Evolutionary conservation across 1,140 invertebrate genomes (phyloP).

Genomic region (Aricia agestis): DNA sequence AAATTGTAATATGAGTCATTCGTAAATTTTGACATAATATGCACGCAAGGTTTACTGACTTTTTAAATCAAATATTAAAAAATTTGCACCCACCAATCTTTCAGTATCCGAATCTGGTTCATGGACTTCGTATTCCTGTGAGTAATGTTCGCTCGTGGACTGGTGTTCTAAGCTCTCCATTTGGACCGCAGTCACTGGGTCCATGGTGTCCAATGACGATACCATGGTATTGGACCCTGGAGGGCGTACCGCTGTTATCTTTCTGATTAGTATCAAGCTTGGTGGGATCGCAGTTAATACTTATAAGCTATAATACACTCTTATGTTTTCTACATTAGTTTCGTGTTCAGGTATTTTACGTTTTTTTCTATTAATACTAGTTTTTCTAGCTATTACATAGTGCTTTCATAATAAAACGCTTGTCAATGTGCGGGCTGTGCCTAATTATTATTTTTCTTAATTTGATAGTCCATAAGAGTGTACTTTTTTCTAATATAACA

Average conservation of each 20-base stretch:
- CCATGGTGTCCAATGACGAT: conserved; percentile 82
- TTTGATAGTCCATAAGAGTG: background rate
- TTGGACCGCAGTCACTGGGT: conserved; percentile 72
- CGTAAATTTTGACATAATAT: too few species aligned
- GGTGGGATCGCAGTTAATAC: conserved; percentile 49
- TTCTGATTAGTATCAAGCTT: conserved; percentile 71
- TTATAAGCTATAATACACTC: conserved; percentile 15
- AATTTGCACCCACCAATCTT: conserved; percentile 47
- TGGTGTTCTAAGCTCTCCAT: conserved; percentile 69
- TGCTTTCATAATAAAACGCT: too few species aligned
- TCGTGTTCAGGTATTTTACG: too few species aligned
- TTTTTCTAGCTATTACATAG: too few species aligned
- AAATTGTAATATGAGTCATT: too few species aligned
- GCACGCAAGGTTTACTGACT: too few species aligned
- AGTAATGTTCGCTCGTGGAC: conserved; percentile 68
- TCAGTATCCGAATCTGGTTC: conserved; percentile 71
- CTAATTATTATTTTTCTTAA: background rate
- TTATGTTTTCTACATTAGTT: background rate
- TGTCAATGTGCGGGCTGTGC: too few species aligned
- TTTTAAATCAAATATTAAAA: too few species aligned
- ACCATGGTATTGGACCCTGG: conserved; percentile 85
- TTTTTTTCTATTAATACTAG: too few species aligned
- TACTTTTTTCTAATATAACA: conserved; percentile 15
- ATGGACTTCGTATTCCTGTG: conserved; percentile 67
- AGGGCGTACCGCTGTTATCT: conserved; percentile 71